Percentiles rank a stretch among this genome's conserved stretches.
phyloP scores from a whole-genome alignment of 1,140 invertebrate genomes.

The Branchinecta lynchi region DNA sequence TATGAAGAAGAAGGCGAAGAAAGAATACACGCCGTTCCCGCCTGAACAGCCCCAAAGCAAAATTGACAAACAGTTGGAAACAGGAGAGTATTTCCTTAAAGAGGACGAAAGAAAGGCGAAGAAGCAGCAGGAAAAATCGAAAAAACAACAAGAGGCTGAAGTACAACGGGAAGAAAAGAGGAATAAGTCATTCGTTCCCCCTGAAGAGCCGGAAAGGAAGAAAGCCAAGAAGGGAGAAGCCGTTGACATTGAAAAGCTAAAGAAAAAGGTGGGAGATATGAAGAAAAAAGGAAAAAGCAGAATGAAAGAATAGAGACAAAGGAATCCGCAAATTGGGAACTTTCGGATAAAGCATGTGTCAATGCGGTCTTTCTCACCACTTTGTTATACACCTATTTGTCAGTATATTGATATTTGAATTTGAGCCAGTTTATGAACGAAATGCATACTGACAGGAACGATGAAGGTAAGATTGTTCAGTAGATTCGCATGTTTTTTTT shows the following conservation, averaged over 20 bases:
- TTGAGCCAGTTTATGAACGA: too few species aligned
- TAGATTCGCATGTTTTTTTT: too few species aligned
- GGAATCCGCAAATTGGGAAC: too few species aligned
- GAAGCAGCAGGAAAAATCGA: slow-evolving; percentile 52
- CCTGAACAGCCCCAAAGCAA: slow-evolving; percentile 82
- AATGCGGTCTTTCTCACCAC: too few species aligned
- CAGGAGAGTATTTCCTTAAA: slow-evolving; percentile 91
- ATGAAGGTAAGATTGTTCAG: too few species aligned
- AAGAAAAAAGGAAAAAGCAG: not conserved
- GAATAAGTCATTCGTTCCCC: slow-evolving; percentile 64
- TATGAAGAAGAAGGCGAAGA: slow-evolving; percentile 63
- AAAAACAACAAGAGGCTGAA: slow-evolving; percentile 40
- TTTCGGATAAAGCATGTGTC: too few species aligned
- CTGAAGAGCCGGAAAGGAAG: slow-evolving; percentile 42
- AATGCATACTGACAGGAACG: too few species aligned
- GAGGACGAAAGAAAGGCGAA: slow-evolving; percentile 59
- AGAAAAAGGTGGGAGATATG: not conserved
- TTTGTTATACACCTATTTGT: too few species aligned
- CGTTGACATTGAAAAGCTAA: slow-evolving; percentile 22
- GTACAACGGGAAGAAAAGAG: slow-evolving; percentile 56
- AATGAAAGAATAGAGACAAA: not conserved
- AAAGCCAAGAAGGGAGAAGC: slow-evolving; percentile 21
- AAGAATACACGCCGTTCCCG: slow-evolving; percentile 93
- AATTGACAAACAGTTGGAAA: slow-evolving; percentile 80
- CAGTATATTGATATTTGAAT: too few species aligned